phyloP scores from a whole-genome alignment of 1,140 invertebrate species.

The Bombus fervidus region DNA sequence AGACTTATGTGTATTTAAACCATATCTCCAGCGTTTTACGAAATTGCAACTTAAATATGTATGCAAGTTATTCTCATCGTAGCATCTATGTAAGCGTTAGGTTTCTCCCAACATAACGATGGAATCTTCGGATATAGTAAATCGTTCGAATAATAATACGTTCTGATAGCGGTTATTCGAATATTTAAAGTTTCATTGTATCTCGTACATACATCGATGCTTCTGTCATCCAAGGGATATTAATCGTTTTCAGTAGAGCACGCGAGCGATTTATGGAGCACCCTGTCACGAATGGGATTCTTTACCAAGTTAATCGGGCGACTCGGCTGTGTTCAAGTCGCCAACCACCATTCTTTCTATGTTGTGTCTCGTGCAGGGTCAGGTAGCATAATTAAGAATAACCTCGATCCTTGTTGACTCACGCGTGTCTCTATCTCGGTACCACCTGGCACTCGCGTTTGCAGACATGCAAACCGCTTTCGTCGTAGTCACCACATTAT shows the following conservation, averaged over 20 bases:
- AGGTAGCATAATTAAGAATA: conserved; percentile 65
- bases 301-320: conserved; percentile 54
- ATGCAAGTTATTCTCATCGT: background rate
- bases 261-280: conserved; percentile 8
- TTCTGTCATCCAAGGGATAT: background rate
- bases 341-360: conserved; percentile 28
- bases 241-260: background rate
- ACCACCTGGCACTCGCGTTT: conserved; percentile 65
- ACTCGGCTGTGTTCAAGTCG: conserved; percentile 37
- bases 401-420: conserved; percentile 41
- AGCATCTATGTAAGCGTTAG: background rate
- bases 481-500: background rate
- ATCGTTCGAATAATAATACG: background rate
- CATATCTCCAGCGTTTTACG: background rate
- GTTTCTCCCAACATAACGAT: background rate
- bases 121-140: too few species aligned
- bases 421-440: conserved; percentile 47
- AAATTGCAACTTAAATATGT: conserved; percentile 10
- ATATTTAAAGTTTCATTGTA: background rate
- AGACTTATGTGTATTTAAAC: background rate
- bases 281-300: conserved; percentile 39
- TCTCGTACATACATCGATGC: background rate
- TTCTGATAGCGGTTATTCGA: background rate
- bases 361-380: conserved; percentile 56
- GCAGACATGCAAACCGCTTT: conserved; percentile 46